Evolutionary conservation across 1,140 invertebrate species (phyloP).

Genomic region (Anthonomus grandis): DNA sequence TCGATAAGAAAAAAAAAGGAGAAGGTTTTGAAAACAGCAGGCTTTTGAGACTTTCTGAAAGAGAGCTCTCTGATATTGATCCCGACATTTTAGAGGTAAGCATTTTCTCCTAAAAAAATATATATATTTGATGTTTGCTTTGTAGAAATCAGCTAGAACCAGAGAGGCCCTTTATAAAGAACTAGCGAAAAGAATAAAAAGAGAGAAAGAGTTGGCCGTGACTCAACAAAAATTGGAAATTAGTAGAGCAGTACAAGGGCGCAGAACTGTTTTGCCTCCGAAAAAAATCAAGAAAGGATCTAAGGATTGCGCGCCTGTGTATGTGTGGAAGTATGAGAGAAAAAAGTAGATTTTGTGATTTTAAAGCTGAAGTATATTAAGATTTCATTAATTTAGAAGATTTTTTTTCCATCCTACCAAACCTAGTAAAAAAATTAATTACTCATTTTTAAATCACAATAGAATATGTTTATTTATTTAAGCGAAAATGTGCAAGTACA

Average conservation of each 20-base stretch:
- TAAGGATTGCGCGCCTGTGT: conserved; percentile 72
- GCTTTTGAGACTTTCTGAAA: conserved; percentile 58
- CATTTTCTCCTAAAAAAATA: conserved; percentile 1
- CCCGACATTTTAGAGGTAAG: conserved; percentile 52
- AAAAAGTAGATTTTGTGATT: conserved; percentile 61
- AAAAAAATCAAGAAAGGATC: conserved; percentile 65
- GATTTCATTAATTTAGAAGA: too few species aligned
- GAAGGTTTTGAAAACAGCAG: conserved; percentile 36
- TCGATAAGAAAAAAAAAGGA: conserved; percentile 64
- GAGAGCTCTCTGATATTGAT: conserved; percentile 57
- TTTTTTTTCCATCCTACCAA: conserved; percentile 1
- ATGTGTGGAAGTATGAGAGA: conserved; percentile 81
- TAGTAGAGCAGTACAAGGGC: conserved; percentile 68
- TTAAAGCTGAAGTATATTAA: too few species aligned
- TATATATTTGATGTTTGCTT: conserved; percentile 2
- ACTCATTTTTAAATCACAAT: too few species aligned
- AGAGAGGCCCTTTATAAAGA: conserved; percentile 72
- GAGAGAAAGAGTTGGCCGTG: conserved; percentile 77
- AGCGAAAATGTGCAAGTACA: too few species aligned
- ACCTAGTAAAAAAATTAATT: too few species aligned
- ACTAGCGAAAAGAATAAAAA: conserved; percentile 73
- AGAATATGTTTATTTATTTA: too few species aligned
- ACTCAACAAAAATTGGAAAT: conserved; percentile 84
- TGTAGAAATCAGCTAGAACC: conserved; percentile 53
- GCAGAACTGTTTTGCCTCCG: conserved; percentile 59